These are phyloP conservation scores for Cyphomyrmex costatus DNA, from an alignment of 1,140 invertebrate genomes.

Conservation along the genomic window DNA sequence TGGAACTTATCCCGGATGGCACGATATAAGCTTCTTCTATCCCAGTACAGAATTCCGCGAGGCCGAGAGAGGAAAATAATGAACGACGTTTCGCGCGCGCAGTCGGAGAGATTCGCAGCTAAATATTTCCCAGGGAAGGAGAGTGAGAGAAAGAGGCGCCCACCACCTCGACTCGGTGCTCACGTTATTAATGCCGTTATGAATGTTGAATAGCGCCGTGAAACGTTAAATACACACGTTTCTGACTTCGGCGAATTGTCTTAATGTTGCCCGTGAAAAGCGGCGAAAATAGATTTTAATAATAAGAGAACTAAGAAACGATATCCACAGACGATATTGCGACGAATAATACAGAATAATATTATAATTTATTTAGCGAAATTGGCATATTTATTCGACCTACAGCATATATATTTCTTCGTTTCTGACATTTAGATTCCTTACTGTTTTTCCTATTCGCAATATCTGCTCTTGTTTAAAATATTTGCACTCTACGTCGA, in stretches of 20 bases:
- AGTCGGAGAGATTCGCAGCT: constrained; percentile 54
- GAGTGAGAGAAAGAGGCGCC: constrained; percentile 22
- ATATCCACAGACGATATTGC: constrained; percentile 37
- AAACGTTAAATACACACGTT: constrained; percentile 53
- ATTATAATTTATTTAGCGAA: constrained; percentile 35
- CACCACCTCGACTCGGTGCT: constrained; percentile 36
- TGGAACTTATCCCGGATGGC: constrained; percentile 70
- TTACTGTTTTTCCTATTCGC: neutral
- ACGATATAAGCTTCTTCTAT: constrained; percentile 69
- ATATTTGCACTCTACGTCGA: neutral
- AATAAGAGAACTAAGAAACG: constrained; percentile 37
- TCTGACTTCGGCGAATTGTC: constrained; percentile 56
- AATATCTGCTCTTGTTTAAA: neutral
- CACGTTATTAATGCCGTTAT: constrained; percentile 58
- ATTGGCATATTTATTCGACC: neutral
- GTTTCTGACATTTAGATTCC: neutral
- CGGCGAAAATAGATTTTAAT: constrained; percentile 56
- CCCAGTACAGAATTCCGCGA: constrained; percentile 42
- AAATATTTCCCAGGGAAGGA: constrained; percentile 51
- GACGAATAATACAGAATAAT: constrained; percentile 16
- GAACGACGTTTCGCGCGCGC: constrained; percentile 55
- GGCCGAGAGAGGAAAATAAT: constrained; percentile 62
- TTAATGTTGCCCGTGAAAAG: constrained; percentile 39
- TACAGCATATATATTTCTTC: neutral
- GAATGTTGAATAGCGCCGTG: constrained; percentile 57